Evolutionary conservation across 1,140 invertebrate species (phyloP), one percentile per base, ranked within the genome.

Genomic region (Zaprionus nigranus): DNA sequence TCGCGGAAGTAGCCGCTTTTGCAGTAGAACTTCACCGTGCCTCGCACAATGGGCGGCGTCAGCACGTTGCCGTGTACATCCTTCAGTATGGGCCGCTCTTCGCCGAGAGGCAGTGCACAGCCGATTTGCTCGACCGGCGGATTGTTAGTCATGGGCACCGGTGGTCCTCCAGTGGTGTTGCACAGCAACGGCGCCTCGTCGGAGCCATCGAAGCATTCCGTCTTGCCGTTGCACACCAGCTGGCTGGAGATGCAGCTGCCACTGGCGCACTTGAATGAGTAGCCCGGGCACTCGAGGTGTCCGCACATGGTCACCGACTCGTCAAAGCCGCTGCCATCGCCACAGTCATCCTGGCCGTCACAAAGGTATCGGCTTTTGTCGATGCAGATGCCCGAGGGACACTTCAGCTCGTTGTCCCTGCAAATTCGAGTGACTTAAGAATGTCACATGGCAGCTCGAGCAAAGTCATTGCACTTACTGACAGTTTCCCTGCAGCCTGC

Each of bases 141-240:
- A 24, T 12, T 3, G 20, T 3, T 5, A 0, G 46, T 13, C 9
- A 51, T 11, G 1, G 15, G 9, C 7, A 49, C 11, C 11, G 12
- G 4, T 12, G 60, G 22, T 12, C 17, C 20, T 74, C 96, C 17
- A 17, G 85, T 90, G n/a, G 86, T 80, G 53, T 81, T 87, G 66
- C 91, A 88, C 1, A 91, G 58, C 38, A 68, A 24, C 5, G 83
- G 65, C 1, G 82, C 43, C 73, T 92, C 91, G 90, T 98, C 97
- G 3, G 96, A 96, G 12, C 94, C 94, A 79, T 96, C 95, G 0
- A 93, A 68, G 85, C 96, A 97, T 62, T 97, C 94, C 38, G 87
- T 86, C 2, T 92, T 78, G 0, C 94, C 94, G 88, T 97, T 93
- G 78, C 95, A 96, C 20, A 87, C 91, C 1, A 85, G 75, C 57